phyloP scores from a whole-genome alignment of 2,113 vertebrate genomes.

The Panthera leo region DNA sequence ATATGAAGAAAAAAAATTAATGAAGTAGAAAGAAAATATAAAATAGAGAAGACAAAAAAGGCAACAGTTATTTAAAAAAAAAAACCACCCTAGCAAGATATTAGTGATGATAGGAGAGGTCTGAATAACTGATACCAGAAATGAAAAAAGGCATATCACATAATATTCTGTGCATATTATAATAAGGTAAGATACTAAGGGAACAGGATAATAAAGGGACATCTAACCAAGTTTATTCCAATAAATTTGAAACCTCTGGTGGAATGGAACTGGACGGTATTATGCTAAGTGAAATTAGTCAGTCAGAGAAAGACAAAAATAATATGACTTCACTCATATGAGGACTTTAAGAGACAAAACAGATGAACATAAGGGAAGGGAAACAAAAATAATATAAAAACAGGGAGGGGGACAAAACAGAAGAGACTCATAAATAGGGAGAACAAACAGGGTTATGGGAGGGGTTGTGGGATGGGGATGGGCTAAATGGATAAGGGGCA shows the following conservation, averaged over 20 bases:
- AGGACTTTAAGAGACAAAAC: too few relatives aligned
- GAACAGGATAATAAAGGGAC: neutral
- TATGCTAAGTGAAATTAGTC: too few relatives aligned
- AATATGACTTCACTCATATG: too few relatives aligned
- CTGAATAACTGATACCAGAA: neutral
- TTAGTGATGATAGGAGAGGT: neutral
- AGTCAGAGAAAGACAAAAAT: too few relatives aligned
- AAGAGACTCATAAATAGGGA: too few relatives aligned
- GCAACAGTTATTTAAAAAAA: neutral
- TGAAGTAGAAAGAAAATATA: neutral
- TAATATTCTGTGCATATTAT: neutral
- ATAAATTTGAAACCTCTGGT: neutral
- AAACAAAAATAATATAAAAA: too few relatives aligned
- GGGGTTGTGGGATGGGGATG: too few relatives aligned
- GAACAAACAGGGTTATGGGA: too few relatives aligned
- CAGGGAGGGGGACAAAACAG: too few relatives aligned
- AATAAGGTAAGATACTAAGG: neutral
- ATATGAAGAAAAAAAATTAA: neutral
- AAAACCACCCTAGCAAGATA: neutral
- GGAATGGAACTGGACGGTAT: neutral
- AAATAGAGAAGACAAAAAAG: neutral
- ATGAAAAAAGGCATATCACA: neutral
- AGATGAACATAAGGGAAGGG: too few relatives aligned
- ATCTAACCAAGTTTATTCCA: neutral
- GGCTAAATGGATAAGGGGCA: too few relatives aligned